A percentile compares a stretch with the other conserved stretches of the same genome.
phyloP scores from a whole-genome alignment of 2,113 vertebrate genomes.

The Scatophagus argus region DNA sequence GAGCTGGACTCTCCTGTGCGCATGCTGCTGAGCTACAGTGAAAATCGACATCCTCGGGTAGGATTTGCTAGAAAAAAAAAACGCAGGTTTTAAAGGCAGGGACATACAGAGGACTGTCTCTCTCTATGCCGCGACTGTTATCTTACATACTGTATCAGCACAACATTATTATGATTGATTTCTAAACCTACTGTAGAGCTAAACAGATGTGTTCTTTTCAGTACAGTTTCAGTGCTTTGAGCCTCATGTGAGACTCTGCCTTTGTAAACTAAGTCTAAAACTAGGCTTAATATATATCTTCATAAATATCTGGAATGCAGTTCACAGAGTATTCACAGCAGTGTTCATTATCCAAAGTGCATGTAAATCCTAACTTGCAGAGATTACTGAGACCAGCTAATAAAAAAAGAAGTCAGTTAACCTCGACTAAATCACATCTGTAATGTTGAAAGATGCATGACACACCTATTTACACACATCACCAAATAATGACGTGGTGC shows the following conservation, averaged over 20 bases:
- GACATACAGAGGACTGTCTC: conserved; percentile 9
- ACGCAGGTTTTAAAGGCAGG: conserved; percentile 26
- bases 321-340: conserved; percentile 53
- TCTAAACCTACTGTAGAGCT: conserved; percentile 52
- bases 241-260: conserved; percentile 10
- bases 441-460: conserved; percentile 27
- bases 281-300: conserved; percentile 53
- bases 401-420: conserved; percentile 24
- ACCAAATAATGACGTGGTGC: conserved; percentile 40
- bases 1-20: conserved; percentile 25
- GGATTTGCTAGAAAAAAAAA: conserved; percentile 3
- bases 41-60: conserved; percentile 17
- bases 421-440: conserved; percentile 16
- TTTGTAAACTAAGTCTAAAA: conserved; percentile 59
- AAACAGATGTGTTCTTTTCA: conserved; percentile 36
- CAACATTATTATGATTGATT: conserved; percentile 33
- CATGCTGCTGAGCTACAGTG: conserved; percentile 33
- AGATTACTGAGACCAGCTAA: conserved; percentile 32
- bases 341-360: conserved; percentile 60
- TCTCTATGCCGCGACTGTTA: conserved; percentile 10
- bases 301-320: conserved; percentile 41
- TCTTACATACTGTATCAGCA: conserved; percentile 39
- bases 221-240: conserved; percentile 35
- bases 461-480: conserved; percentile 69
- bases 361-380: conserved; percentile 49